Evolutionary conservation across 2,797 vertebrate genomes (phyloP).

Genomic region (Triplophysa yarkandensis): DNA sequence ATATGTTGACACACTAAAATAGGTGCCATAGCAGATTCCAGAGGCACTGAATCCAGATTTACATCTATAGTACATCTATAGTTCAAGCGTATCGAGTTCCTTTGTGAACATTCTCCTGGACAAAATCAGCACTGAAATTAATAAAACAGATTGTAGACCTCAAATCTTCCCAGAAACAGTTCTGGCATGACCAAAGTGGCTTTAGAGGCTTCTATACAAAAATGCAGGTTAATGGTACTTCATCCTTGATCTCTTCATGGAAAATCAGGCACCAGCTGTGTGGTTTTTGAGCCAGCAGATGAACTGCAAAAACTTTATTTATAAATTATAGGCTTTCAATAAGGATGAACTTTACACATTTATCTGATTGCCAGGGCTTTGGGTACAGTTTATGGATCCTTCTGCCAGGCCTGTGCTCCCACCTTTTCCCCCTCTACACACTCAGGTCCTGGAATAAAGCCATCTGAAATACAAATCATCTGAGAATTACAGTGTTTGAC

Average conservation of each 20-base stretch:
- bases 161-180: conserved; percentile 43
- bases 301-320: background rate
- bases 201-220: conserved; percentile 35
- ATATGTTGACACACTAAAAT: background rate
- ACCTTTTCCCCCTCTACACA: conserved; percentile 13
- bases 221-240: conserved; percentile 40
- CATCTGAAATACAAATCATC: conserved; percentile 69
- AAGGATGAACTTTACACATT: background rate
- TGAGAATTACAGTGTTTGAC: conserved; percentile 66
- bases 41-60: background rate
- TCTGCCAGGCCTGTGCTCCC: conserved; percentile 17
- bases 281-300: background rate
- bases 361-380: background rate
- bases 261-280: conserved; percentile 10
- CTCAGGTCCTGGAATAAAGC: conserved; percentile 52
- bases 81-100: conserved; percentile 37
- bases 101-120: conserved; percentile 41
- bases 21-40: background rate
- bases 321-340: background rate
- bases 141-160: conserved; percentile 54
- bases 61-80: too few species aligned
- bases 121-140: conserved; percentile 50
- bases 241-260: conserved; percentile 17
- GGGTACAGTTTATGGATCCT: conserved; percentile 9
- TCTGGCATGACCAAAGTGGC: conserved; percentile 24